Percentiles rank a stretch among this genome's conserved stretches.
These are phyloP conservation scores for Drosophila nannoptera DNA, from an alignment of 1,140 invertebrate species.

Conservation along the genomic window DNA sequence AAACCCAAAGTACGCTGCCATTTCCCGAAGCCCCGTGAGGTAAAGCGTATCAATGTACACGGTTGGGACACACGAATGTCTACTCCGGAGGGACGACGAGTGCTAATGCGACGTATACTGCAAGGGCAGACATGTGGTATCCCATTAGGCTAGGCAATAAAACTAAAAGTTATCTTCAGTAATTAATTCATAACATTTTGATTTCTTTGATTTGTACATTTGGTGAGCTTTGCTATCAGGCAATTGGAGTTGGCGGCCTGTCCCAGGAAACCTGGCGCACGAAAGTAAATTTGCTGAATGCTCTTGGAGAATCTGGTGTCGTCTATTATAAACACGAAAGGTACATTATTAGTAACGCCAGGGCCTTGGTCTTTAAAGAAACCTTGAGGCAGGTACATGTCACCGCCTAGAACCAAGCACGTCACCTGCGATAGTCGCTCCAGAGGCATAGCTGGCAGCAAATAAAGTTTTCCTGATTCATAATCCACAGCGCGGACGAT, in stretches of 20 bases:
- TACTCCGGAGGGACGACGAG: slow-evolving; percentile 83
- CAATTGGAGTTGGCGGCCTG: slow-evolving; percentile 18
- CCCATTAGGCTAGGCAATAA: slow-evolving; percentile 81
- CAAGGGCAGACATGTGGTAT: slow-evolving; percentile 85
- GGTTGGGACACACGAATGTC: slow-evolving; percentile 86
- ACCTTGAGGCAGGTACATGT: slow-evolving; percentile 62
- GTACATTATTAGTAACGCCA: slow-evolving; percentile 44
- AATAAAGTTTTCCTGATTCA: slow-evolving; percentile 42
- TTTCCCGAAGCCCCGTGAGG: slow-evolving; percentile 87
- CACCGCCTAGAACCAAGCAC: slow-evolving; percentile 55
- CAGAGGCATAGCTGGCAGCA: slow-evolving; percentile 54
- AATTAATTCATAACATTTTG: slow-evolving; percentile 1
- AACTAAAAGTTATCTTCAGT: background rate
- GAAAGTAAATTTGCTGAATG: slow-evolving; percentile 68
- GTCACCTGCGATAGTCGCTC: slow-evolving; percentile 48
- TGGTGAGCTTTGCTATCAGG: background rate
- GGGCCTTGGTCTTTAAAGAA: slow-evolving; percentile 64
- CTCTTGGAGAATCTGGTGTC: slow-evolving; percentile 63
- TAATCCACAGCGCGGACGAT: slow-evolving; percentile 70
- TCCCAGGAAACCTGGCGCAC: slow-evolving; percentile 45
- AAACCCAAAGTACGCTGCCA: slow-evolving; percentile 82
- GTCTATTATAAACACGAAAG: slow-evolving; percentile 64
- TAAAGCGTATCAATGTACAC: slow-evolving; percentile 84
- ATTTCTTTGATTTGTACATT: slow-evolving; percentile 31
- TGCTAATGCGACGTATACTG: slow-evolving; percentile 87